Evolutionary conservation across 2,797 vertebrate genomes (phyloP), one percentile per base, ranked within the genome.

Genomic region (Enteromius trimaculatus): DNA sequence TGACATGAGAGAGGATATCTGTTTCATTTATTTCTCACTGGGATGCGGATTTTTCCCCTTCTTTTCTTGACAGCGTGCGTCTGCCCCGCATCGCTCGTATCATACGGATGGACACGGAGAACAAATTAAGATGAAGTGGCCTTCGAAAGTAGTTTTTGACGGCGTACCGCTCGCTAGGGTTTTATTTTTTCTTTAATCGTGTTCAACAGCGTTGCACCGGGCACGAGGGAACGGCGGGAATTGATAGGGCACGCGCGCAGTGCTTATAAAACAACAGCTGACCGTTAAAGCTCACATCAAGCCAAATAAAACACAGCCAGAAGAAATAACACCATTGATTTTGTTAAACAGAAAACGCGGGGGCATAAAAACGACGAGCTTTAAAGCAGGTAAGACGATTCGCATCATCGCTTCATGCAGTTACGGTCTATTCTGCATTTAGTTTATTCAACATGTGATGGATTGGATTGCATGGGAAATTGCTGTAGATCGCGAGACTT

Each of bases 21-120:
- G 81, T 68, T 77, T 79, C 53, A 26, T 75, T 76, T 76, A n/a
- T 80, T 83, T 88, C 74, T 66, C 44, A 58, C 87, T 86, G 79
- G 87, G 87, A 92, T 91, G 91, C 90, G 89, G 88, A 86, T 90
- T 79, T 77, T 86, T 80, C 53, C 26, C 51, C 39, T 42, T 74
- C 49, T 80, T 74, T 75, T 80, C 49, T 55, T 65, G 42, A 62
- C 86, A 76, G 82, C 47, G 86, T 79, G 65, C 86, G 76, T n/a
- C 80, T 85, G 88, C 71, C 84, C 80, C 87, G 17, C 78, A 34
- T 65, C 86, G 26, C 80, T 19, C 85, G 84, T 64, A 1, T 78
- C 83, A 64, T 5, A 76, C 76, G 84, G 87, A 86, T 87, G 19
- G 80, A 80, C 21, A 39, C 29, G 53, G 42, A n/a, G 64, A 55